These are phyloP conservation scores for Lindbergichthys nudifrons DNA, from an alignment of 2,797 vertebrate genomes.

Conservation along the genomic window DNA sequence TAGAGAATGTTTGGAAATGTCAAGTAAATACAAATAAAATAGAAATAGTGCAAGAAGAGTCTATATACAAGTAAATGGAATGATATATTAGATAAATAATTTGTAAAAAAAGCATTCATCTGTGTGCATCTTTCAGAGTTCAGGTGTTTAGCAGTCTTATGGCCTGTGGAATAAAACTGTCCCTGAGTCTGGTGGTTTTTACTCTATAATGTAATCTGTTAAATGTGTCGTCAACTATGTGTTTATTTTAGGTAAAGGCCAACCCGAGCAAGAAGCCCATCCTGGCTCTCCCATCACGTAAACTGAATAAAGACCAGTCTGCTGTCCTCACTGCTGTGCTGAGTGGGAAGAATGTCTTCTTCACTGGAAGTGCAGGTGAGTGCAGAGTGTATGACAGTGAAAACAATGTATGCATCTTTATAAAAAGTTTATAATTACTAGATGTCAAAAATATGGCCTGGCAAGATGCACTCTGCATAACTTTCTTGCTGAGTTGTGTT, in stretches of 20 bases:
- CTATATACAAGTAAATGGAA: no score
- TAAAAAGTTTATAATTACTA: not conserved
- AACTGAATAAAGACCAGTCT: constrained; percentile 91
- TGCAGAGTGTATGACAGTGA: not conserved
- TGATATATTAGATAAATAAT: no score
- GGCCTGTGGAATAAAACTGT: no score
- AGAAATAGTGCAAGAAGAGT: no score
- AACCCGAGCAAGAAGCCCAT: constrained; percentile 84
- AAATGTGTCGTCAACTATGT: not conserved
- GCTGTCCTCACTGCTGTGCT: constrained; percentile 88
- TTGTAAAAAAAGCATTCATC: no score
- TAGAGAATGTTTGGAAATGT: no score
- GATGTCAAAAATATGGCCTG: not conserved
- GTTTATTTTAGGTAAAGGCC: constrained; percentile 78
- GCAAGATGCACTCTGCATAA: not conserved
- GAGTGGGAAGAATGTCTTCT: constrained; percentile 93
- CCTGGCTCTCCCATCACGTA: constrained; percentile 76
- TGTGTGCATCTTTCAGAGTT: no score
- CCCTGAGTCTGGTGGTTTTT: no score
- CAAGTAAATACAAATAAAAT: no score
- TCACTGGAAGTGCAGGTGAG: constrained; percentile 95
- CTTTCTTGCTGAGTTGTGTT: not conserved
- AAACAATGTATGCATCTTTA: not conserved
- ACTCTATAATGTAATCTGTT: not conserved
- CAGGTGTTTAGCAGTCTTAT: no score